Conservation (phyloP, 2,113 vertebrate genomes). For the Nyctibius bracteatus region DNA sequence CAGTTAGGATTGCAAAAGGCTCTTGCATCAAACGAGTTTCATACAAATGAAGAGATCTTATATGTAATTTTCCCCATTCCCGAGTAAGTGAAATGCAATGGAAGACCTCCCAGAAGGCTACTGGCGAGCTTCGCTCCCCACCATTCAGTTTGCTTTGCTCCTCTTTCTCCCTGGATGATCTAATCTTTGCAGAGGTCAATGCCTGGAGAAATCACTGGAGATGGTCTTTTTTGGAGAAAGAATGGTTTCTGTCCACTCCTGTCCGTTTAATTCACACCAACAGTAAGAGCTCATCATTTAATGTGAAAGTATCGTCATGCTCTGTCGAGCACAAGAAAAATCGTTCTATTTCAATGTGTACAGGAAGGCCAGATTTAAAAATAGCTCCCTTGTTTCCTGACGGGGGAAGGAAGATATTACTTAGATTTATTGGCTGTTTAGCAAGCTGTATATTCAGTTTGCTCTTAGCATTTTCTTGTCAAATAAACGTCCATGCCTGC, state of each 20-base stretch:
- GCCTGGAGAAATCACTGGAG: neutral
- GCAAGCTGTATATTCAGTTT: neutral
- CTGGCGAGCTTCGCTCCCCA: neutral
- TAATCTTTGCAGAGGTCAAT: neutral
- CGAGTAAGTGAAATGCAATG: neutral
- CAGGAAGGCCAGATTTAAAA: slow-evolving; percentile 27
- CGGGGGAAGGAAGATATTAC: neutral
- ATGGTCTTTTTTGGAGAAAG: neutral
- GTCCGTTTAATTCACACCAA: neutral
- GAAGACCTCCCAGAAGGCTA: neutral
- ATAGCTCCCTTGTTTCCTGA: slow-evolving; percentile 5
- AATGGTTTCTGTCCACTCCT: neutral
- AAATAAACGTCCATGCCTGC: neutral
- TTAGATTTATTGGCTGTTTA: neutral
- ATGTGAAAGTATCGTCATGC: neutral
- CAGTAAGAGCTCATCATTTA: neutral
- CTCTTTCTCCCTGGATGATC: neutral
- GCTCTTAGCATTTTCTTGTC: neutral
- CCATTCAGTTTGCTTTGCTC: neutral
- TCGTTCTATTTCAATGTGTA: neutral
- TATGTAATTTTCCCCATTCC: neutral
- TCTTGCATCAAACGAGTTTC: neutral
- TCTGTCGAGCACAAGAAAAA: neutral
- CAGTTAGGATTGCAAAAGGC: neutral
- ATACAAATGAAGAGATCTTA: neutral